These are phyloP conservation scores for Triplophysa yarkandensis DNA, from an alignment of 2,797 vertebrate species.

Conservation along the genomic window DNA sequence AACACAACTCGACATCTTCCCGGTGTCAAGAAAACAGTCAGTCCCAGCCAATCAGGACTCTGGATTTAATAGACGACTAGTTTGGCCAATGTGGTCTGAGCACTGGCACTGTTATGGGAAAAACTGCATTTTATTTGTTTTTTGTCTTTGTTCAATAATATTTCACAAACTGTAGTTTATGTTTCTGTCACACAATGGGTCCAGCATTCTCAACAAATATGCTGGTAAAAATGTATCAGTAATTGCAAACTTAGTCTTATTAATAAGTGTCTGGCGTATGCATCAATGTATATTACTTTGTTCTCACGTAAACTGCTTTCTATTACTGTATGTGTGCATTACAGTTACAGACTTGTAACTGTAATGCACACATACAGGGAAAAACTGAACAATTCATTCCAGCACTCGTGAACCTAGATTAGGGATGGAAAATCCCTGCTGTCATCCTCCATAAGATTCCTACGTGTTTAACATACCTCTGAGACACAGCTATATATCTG, in stretches of 20 bases:
- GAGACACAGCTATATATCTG: conserved; percentile 64
- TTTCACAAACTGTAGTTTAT: no score
- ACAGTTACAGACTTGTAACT: no score
- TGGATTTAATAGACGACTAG: not conserved
- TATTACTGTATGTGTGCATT: not conserved
- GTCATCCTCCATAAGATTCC: conserved; percentile 59
- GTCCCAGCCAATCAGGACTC: not conserved
- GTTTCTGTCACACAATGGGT: no score
- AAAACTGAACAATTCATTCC: conserved; percentile 1
- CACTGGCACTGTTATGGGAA: not conserved
- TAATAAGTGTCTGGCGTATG: no score
- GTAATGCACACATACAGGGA: not conserved
- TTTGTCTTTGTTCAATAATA: not conserved
- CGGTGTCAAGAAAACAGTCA: not conserved
- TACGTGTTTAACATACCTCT: conserved; percentile 61
- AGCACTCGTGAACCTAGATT: conserved; percentile 13
- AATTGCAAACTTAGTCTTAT: no score
- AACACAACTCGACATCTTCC: not conserved
- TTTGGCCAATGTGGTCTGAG: not conserved
- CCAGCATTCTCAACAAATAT: no score
- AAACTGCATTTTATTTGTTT: not conserved
- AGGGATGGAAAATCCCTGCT: conserved; percentile 54
- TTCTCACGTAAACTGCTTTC: not conserved
- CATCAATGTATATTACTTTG: not conserved
- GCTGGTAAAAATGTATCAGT: no score